Evolutionary conservation across 37 sponge, comb jelly and placozoan genomes (phyloP).

Genomic region (Eunapius fragilis): DNA sequence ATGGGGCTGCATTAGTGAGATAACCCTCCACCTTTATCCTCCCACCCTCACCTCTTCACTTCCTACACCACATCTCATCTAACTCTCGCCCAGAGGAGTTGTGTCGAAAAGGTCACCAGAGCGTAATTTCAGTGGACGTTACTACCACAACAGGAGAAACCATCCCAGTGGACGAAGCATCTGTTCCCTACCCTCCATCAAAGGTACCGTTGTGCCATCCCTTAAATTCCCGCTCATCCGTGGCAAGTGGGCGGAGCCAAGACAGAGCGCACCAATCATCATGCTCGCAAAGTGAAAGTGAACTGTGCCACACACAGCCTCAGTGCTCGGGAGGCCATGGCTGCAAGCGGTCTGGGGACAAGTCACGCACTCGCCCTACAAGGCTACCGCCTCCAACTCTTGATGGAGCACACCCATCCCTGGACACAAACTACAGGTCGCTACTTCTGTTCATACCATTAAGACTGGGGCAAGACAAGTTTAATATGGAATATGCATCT

Average conservation of each 20-base stretch:
- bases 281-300: background rate
- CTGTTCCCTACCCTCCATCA: background rate
- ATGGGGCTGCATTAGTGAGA: background rate
- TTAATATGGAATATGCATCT: constrained; percentile 81
- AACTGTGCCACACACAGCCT: background rate
- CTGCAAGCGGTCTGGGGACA: background rate
- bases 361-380: background rate
- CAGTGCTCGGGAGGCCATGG: background rate
- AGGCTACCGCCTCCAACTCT: background rate
- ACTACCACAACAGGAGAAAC: background rate
- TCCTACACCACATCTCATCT: background rate
- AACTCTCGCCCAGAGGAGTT: background rate
- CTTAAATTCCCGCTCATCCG: background rate
- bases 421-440: constrained; percentile 23
- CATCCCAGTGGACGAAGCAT: background rate
- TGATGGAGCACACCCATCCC: background rate
- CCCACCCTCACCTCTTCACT: background rate
- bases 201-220: background rate
- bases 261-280: background rate
- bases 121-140: background rate
- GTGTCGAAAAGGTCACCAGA: constrained; percentile 24
- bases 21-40: background rate
- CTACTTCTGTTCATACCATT: constrained; percentile 94
- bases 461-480: constrained; percentile 86
- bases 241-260: background rate